These are phyloP conservation scores for Bombus pascuorum DNA, from an alignment of 1,140 invertebrate species.

Conservation along the genomic window DNA sequence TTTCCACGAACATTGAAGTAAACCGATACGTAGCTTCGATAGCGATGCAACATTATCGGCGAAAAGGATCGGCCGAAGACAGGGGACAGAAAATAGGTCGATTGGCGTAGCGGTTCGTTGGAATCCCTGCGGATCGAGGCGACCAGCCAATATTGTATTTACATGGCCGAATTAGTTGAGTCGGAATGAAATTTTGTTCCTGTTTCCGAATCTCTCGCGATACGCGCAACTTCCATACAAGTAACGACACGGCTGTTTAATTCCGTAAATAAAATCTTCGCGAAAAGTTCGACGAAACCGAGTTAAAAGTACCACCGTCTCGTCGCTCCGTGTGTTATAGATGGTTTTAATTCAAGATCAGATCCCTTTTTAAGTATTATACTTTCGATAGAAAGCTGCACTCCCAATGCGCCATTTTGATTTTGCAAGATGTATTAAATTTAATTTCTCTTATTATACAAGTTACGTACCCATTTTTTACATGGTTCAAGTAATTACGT, in stretches of 20 bases:
- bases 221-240: not conserved
- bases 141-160: slow-evolving; percentile 44
- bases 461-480: no score
- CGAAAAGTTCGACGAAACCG: not conserved
- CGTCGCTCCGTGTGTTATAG: no score
- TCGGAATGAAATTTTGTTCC: not conserved
- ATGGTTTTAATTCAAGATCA: no score
- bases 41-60: slow-evolving; percentile 3
- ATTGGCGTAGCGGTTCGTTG: slow-evolving; percentile 9
- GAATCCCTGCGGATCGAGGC: not conserved
- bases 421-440: no score
- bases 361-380: no score
- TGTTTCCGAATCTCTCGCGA: not conserved
- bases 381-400: no score
- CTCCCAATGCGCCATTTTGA: no score
- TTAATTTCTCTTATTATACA: no score
- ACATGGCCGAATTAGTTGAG: slow-evolving; percentile 43
- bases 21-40: not conserved
- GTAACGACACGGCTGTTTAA: not conserved
- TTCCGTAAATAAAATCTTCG: slow-evolving; percentile 10
- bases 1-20: not conserved
- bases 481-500: no score
- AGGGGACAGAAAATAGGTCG: slow-evolving; percentile 11
- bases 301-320: not conserved
- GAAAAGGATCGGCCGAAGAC: slow-evolving; percentile 15